Percentiles rank a stretch among this genome's conserved stretches.
Conservation (phyloP, 2,888 invertebrate species). For the Vesta saturnalis region DNA sequence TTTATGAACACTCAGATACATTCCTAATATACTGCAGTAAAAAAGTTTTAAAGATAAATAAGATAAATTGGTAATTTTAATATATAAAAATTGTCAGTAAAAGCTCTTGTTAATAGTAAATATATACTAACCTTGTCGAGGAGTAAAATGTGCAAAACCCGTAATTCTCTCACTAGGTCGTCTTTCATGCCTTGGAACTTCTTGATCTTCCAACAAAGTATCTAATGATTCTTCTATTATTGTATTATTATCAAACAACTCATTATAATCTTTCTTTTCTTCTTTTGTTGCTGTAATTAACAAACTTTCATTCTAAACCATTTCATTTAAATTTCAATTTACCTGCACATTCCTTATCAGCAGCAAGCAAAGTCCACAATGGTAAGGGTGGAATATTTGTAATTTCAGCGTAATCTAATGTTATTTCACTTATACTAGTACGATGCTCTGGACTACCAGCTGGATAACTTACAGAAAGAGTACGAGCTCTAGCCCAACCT, state of each 20-base stretch:
- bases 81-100: too few species aligned
- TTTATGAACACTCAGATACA: too few species aligned
- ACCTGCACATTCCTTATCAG: constrained; percentile 86
- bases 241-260: constrained; percentile 82
- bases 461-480: constrained; percentile 87
- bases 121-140: constrained; percentile 72
- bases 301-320: too few species aligned
- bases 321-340: too few species aligned
- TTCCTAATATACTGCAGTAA: too few species aligned
- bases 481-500: constrained; percentile 89
- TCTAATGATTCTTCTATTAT: constrained; percentile 85
- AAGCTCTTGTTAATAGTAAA: too few species aligned
- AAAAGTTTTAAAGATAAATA: too few species aligned
- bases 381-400: constrained; percentile 98
- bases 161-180: constrained; percentile 60
- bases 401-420: constrained; percentile 93
- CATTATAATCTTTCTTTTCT: constrained; percentile 81
- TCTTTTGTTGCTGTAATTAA: constrained; percentile 59
- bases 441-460: constrained; percentile 83
- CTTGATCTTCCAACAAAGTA: constrained; percentile 80
- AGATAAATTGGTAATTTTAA: constrained; percentile 1
- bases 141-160: constrained; percentile 84
- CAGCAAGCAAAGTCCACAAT: constrained; percentile 93
- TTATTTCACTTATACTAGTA: constrained; percentile 87
- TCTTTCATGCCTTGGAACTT: constrained; percentile 58